phyloP scores from a whole-genome alignment of 2,797 vertebrate species.

The Coilia nasus region DNA sequence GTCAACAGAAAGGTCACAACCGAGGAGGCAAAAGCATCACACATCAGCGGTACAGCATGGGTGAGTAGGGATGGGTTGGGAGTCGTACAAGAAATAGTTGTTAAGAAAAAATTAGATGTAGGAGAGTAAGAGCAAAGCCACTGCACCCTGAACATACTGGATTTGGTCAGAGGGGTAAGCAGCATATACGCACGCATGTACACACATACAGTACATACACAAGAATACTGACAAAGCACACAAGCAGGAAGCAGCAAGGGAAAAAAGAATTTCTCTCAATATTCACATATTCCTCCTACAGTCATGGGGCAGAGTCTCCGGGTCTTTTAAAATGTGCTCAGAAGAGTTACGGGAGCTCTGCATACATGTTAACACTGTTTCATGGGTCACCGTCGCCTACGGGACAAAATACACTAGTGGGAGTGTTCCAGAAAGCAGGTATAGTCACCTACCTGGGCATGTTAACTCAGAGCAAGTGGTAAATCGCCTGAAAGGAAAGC shows the following conservation, averaged over 20 bases:
- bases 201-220: not conserved
- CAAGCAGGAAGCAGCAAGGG: slow-evolving; percentile 1
- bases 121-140: not conserved
- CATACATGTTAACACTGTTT: not conserved
- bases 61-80: not conserved
- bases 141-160: not conserved
- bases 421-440: too few relatives aligned
- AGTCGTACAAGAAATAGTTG: not conserved
- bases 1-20: not conserved
- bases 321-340: not conserved
- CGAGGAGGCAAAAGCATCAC: not conserved
- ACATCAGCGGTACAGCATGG: not conserved
- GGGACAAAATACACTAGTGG: not conserved
- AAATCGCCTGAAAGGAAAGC: too few relatives aligned
- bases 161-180: not conserved
- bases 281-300: slow-evolving; percentile 17
- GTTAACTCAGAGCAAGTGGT: too few relatives aligned
- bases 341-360: not conserved
- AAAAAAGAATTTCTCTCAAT: slow-evolving; percentile 17
- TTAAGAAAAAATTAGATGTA: not conserved
- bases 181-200: not conserved
- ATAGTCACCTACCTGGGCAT: too few relatives aligned
- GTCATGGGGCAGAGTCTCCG: not conserved
- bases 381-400: not conserved
- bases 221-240: not conserved